Conservation (phyloP, 2,797 vertebrate species). For the Mormyrus proboscirostris region DNA sequence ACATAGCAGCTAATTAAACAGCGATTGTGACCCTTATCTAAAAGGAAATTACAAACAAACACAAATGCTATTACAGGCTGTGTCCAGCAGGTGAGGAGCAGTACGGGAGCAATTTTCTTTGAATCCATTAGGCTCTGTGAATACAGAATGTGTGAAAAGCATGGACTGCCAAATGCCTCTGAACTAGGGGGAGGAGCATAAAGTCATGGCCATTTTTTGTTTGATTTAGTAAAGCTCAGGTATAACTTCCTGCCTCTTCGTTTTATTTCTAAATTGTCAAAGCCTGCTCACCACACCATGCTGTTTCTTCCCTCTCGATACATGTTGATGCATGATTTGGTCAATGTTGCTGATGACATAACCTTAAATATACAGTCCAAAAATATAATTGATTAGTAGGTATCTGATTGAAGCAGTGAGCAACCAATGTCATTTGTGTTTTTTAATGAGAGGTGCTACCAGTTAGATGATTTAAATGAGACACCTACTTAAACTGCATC, state of each 20-base stretch:
- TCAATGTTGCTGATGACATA: background rate
- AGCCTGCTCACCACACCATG: background rate
- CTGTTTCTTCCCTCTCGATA: background rate
- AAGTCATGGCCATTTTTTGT: background rate
- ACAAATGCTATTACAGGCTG: background rate
- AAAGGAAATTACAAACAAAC: background rate
- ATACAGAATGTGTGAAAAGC: background rate
- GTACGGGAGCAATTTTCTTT: background rate
- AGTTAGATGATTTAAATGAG: background rate
- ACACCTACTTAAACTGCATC: background rate
- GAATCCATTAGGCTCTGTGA: background rate
- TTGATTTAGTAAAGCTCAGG: background rate
- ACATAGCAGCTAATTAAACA: background rate
- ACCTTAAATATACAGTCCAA: background rate
- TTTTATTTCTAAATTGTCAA: background rate
- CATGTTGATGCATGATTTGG: background rate
- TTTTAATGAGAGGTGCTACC: background rate
- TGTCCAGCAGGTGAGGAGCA: background rate
- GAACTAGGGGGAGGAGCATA: background rate
- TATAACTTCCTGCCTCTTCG: background rate
- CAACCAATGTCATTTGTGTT: background rate
- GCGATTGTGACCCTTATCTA: background rate
- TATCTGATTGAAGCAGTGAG: background rate
- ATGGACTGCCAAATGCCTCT: background rate
- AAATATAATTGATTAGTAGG: background rate